These are phyloP conservation scores for Eulemur coronatus DNA, from an alignment of 2,797 vertebrate genomes.

Conservation along the genomic window DNA sequence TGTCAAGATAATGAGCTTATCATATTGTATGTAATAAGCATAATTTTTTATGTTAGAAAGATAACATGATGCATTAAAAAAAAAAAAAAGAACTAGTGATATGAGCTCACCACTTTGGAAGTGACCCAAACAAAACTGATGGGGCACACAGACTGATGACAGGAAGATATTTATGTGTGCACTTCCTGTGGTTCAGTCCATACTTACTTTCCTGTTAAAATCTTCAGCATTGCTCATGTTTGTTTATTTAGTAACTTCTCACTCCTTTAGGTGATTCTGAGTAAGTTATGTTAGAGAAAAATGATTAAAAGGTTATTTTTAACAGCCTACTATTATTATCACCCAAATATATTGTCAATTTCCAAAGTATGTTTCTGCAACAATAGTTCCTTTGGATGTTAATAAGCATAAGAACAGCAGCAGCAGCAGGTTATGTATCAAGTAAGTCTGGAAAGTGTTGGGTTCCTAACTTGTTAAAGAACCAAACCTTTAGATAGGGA, in stretches of 20 bases:
- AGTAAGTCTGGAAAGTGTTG: background rate
- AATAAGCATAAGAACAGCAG: background rate
- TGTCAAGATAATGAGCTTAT: background rate
- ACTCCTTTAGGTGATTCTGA: background rate
- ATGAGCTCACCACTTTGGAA: background rate
- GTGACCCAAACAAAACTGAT: background rate
- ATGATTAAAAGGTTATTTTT: background rate
- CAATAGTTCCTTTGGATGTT: background rate
- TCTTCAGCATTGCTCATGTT: background rate
- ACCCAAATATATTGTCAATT: background rate
- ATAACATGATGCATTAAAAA: background rate
- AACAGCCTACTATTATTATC: background rate
- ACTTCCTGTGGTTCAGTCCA: constrained; percentile 28
- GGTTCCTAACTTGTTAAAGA: background rate
- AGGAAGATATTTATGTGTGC: background rate
- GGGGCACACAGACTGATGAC: background rate
- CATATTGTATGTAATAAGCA: background rate
- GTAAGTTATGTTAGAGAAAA: background rate
- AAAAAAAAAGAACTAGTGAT: background rate
- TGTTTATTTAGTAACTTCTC: background rate
- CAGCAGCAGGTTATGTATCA: background rate
- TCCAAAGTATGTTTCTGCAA: background rate
- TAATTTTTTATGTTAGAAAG: background rate
- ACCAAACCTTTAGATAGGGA: background rate
- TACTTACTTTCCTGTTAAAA: constrained; percentile 14